Percentiles rank a stretch among this genome's conserved stretches.
These are phyloP conservation scores for Ceraclea dissimilis DNA, from an alignment of 2,888 invertebrate species.

Conservation along the genomic window DNA sequence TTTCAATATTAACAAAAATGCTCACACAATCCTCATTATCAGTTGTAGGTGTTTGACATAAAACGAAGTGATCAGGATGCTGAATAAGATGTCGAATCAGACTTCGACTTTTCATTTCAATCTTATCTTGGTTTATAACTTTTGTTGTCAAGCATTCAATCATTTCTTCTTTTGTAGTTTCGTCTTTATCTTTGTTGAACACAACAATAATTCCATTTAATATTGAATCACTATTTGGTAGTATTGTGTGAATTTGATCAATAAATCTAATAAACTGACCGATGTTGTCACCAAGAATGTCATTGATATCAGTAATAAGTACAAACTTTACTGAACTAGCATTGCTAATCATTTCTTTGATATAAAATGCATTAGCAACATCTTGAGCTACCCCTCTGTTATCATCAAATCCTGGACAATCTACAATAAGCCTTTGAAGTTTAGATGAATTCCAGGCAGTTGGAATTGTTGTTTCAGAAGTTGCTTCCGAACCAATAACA, in stretches of 20 bases:
- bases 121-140: not conserved
- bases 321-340: conserved; percentile 1
- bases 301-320: not conserved
- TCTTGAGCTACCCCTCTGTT: conserved; percentile 1
- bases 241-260: not conserved
- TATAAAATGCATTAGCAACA: not conserved
- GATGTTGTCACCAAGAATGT: not conserved
- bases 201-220: not conserved
- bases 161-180: not conserved
- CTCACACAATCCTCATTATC: not conserved
- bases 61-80: not conserved
- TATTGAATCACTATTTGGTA: not conserved
- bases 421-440: not conserved
- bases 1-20: not conserved
- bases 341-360: not conserved
- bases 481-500: not conserved
- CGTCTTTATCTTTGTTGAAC: not conserved
- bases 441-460: not conserved
- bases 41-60: not conserved
- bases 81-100: not conserved
- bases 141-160: not conserved
- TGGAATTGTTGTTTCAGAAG: conserved; percentile 2
- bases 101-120: not conserved
- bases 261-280: not conserved
- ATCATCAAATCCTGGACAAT: conserved; percentile 1